Percentiles rank a stretch among this genome's conserved stretches.
phyloP scores from a whole-genome alignment of 1,140 invertebrate genomes.

The Drosophila nikananu region DNA sequence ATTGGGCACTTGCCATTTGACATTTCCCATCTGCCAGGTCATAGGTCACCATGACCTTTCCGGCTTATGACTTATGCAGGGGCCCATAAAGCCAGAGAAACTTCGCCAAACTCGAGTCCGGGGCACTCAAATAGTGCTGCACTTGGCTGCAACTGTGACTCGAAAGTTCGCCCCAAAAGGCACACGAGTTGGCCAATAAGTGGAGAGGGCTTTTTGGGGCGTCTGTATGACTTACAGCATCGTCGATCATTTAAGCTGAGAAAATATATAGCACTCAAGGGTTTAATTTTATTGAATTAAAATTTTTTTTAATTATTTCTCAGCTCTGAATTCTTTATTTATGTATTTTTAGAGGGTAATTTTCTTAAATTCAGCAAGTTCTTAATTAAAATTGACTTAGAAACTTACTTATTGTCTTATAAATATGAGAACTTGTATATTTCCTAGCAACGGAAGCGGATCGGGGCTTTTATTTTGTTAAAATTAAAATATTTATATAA shows the following conservation, averaged over 20 bases:
- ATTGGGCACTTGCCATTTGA: conserved; percentile 9
- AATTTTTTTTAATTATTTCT: background rate
- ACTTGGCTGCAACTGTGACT: conserved; percentile 18
- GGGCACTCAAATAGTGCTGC: conserved; percentile 17
- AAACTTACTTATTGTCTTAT: no score
- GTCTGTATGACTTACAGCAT: conserved; percentile 1
- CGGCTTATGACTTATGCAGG: conserved; percentile 37
- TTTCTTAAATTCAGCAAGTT: background rate
- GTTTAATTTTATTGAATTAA: background rate
- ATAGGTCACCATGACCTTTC: conserved; percentile 28
- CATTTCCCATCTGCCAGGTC: conserved; percentile 8
- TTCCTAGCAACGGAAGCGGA: no score
- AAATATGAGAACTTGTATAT: no score
- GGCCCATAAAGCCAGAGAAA: conserved; percentile 12
- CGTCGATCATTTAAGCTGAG: background rate
- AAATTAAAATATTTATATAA: no score
- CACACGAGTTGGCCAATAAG: background rate
- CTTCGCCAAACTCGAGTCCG: background rate
- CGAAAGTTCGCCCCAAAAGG: background rate
- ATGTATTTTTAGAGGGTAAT: background rate
- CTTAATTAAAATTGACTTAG: background rate
- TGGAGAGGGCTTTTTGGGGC: background rate
- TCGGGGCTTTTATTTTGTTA: no score
- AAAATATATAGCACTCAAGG: background rate
- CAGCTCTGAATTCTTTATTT: background rate